These are phyloP conservation scores for Ceyx cyanopectus DNA, from an alignment of 2,113 vertebrate genomes.

Conservation along the genomic window DNA sequence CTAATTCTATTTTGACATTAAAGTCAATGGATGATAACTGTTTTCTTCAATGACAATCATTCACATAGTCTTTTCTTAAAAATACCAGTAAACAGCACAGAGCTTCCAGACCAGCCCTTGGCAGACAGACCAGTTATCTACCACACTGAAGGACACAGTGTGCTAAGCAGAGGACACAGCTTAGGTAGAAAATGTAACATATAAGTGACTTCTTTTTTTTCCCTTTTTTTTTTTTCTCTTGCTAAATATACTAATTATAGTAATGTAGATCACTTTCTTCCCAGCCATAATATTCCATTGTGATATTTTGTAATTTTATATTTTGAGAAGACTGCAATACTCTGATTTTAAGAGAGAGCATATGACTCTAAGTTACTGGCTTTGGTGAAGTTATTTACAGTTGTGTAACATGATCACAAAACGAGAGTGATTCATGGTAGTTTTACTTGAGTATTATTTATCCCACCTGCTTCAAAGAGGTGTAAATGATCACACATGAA, in stretches of 20 bases:
- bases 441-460: neutral
- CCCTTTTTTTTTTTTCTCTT: neutral
- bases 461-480: neutral
- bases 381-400: slow-evolving; percentile 3
- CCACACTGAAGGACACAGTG: too few species aligned
- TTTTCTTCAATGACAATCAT: neutral
- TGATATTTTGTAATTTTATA: neutral
- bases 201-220: neutral
- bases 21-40: neutral
- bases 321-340: neutral
- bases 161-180: neutral
- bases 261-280: neutral
- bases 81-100: neutral
- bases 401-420: neutral
- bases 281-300: neutral
- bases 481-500: neutral
- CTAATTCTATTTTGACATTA: neutral
- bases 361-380: neutral
- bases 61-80: neutral
- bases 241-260: neutral
- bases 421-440: neutral
- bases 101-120: neutral
- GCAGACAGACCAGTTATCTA: neutral
- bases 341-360: neutral
- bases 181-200: neutral